Evolutionary conservation across 2,797 vertebrate species (phyloP).

Genomic region (Phoeniculus purpureus): DNA sequence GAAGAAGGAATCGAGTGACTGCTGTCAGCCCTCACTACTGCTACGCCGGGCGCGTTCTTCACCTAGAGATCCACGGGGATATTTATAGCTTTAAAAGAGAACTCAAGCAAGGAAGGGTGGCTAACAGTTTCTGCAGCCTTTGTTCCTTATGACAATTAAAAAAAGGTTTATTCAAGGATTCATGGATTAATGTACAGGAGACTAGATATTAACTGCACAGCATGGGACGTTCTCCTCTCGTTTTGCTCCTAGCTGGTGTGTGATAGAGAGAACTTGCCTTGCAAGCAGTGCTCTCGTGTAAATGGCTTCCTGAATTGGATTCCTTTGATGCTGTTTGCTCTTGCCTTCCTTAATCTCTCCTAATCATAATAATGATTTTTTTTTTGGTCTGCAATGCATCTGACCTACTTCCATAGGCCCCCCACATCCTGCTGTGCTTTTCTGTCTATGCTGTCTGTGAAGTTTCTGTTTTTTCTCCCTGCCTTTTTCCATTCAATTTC

Average conservation of each 20-base stretch:
- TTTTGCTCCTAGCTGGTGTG: neutral
- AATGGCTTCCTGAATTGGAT: slow-evolving; percentile 50
- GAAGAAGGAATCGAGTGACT: neutral
- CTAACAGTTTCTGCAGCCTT: neutral
- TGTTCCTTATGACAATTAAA: neutral
- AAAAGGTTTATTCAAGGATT: neutral
- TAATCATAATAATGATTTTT: slow-evolving; percentile 43
- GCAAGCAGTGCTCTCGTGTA: neutral
- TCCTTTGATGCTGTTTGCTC: slow-evolving; percentile 45
- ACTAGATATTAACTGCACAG: neutral
- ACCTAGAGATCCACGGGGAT: neutral
- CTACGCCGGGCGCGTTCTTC: neutral
- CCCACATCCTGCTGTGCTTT: neutral
- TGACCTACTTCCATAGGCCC: slow-evolving; percentile 53
- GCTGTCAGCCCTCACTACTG: neutral
- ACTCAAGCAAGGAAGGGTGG: neutral
- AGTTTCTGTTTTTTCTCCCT: neutral
- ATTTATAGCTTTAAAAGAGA: neutral
- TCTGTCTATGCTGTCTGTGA: neutral
- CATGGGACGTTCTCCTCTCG: neutral
- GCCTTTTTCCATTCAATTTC: neutral
- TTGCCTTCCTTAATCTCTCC: slow-evolving; percentile 49
- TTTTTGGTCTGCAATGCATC: slow-evolving; percentile 26
- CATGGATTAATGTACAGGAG: neutral
- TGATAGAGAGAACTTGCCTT: neutral